phyloP scores from a whole-genome alignment of 2,888 invertebrate species.

The Caenorhabditis virilis region DNA sequence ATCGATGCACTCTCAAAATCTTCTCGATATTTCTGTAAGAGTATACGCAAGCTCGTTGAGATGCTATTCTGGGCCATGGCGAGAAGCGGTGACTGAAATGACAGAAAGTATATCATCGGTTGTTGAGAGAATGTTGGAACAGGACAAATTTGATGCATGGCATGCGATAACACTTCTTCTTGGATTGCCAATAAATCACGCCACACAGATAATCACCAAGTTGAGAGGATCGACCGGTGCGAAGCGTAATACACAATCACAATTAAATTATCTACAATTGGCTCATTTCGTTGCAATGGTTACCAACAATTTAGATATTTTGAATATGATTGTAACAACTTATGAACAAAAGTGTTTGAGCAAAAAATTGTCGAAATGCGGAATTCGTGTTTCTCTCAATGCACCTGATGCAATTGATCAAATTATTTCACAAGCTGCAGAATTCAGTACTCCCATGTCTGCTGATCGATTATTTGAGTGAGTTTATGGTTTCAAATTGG shows the following conservation, averaged over 20 bases:
- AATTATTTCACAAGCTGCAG: slow-evolving; percentile 20
- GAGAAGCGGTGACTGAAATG: slow-evolving; percentile 12
- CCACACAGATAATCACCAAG: slow-evolving; percentile 5
- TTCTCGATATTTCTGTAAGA: slow-evolving; percentile 45
- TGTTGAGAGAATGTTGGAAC: slow-evolving; percentile 33
- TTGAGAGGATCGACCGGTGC: slow-evolving; percentile 10
- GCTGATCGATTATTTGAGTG: slow-evolving; percentile 18
- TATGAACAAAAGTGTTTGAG: slow-evolving; percentile 28
- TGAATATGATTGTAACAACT: slow-evolving; percentile 4
- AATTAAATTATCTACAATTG: slow-evolving; percentile 34
- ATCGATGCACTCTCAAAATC: slow-evolving; percentile 39
- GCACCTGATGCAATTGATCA: slow-evolving; percentile 23
- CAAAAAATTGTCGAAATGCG: slow-evolving; percentile 24
- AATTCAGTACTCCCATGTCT: slow-evolving; percentile 9
- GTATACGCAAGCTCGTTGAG: slow-evolving; percentile 49
- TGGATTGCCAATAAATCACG: slow-evolving; percentile 11
- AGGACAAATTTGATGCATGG: slow-evolving; percentile 34
- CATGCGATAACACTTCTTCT: slow-evolving; percentile 29
- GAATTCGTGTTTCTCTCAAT: slow-evolving; percentile 11
- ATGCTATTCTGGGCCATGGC: slow-evolving; percentile 21
- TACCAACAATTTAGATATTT: slow-evolving; percentile 6
- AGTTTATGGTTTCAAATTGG: too few relatives aligned
- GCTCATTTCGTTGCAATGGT: slow-evolving; percentile 28
- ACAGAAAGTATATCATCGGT: slow-evolving; percentile 11
- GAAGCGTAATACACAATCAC: slow-evolving; percentile 24